These are phyloP conservation scores for Sipha flava DNA, from an alignment of 1,140 invertebrate species.

Conservation along the genomic window DNA sequence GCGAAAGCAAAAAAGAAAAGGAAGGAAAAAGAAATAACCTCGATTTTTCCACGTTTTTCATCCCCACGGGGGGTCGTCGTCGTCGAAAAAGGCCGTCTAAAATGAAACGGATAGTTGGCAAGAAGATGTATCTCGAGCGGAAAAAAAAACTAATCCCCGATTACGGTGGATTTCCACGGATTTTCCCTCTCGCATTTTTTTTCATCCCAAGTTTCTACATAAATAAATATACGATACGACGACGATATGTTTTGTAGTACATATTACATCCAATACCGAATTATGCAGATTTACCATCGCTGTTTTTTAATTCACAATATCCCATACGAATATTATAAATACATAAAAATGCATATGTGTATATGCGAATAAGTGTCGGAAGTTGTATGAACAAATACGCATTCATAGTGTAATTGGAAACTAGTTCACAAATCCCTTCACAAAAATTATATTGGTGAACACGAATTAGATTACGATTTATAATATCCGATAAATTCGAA, in stretches of 20 bases:
- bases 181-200: neutral
- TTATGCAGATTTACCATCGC: neutral
- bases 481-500: neutral
- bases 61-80: neutral
- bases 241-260: neutral
- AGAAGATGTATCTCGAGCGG: slow-evolving; percentile 18
- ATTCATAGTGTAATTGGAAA: neutral
- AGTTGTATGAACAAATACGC: too few relatives aligned
- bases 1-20: neutral
- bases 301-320: neutral
- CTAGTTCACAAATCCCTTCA: neutral
- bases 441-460: neutral
- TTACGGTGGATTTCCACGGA: slow-evolving; percentile 26
- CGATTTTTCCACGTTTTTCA: slow-evolving; percentile 23
- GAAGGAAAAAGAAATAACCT: slow-evolving; percentile 37
- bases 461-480: neutral
- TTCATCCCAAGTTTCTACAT: neutral
- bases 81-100: slow-evolving; percentile 18
- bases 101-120: slow-evolving; percentile 26
- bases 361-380: too few relatives aligned
- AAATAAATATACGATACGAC: neutral
- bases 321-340: neutral
- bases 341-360: neutral
- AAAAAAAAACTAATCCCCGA: slow-evolving; percentile 30
- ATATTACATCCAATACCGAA: neutral